Base-by-base conservation (phyloP, 2,113 vertebrate genomes). In the Dicentrarchus labrax region DNA sequence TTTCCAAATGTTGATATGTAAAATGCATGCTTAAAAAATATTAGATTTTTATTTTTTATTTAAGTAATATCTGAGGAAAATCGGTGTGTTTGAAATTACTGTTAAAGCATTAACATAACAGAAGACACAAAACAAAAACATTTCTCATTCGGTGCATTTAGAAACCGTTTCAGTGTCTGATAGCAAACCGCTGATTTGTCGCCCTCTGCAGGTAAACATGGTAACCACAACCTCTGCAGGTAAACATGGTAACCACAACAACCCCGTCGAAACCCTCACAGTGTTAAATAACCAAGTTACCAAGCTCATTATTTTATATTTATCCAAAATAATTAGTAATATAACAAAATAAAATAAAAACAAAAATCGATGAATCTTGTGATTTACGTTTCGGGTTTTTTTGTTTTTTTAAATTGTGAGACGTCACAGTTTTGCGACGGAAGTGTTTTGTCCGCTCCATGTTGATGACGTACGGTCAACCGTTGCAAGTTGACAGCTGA, bases 391-490 rank as follows among this genome's bases (percentile, higher is more conserved):
- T n/a, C 0, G 6, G 30, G 41, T 4, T 8, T 30, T 6, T 15
- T 19, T 16, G n/a, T n/a, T n/a, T n/a, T n/a, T n/a, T n/a, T n/a
- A n/a, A n/a, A n/a, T n/a, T n/a, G 2, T n/a, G 0, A 39, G 0
- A 88, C 90, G 89, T 92, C 91, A 89, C 21, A 62, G 4, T 8
- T 54, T 0, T 57, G 72, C 80, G 89, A 87, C 94, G 91, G 93
- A 94, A 91, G 75, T 72, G 9, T 24, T 0, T 24, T 36, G 0
- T 39, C 12, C 19, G 47, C 85, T 36, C 87, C 78, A n/a, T 64
- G 0, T 47, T 12, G 48, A 41, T 90, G 88, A 91, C 90, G 94
- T 74, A 22, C 0, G 39, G n/a, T 1, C 16, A 6, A 6, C 51
- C 10, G 53, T 36, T 39, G 38, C 8, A 30, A 80, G 38, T 77